Conservation (phyloP, 2,888 invertebrate species). For the Notodonta ziczac region DNA sequence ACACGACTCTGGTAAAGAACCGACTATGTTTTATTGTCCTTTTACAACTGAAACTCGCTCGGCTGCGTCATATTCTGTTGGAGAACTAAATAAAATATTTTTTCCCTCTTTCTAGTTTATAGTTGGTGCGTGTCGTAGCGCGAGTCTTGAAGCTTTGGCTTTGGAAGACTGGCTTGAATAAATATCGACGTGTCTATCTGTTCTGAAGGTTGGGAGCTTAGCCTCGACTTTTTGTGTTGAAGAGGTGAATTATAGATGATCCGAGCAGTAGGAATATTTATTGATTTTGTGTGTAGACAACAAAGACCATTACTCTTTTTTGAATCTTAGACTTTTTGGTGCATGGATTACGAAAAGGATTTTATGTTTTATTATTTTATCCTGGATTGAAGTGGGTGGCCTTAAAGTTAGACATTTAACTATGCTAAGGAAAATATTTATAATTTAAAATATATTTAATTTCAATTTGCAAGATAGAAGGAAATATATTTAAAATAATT, state of each 20-base stretch:
- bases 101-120: conserved; percentile 34
- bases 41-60: conserved; percentile 38
- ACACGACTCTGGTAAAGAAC: conserved; percentile 31
- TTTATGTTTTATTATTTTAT: too few relatives aligned
- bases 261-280: not conserved
- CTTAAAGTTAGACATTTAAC: too few relatives aligned
- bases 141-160: conserved; percentile 21
- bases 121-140: conserved; percentile 30
- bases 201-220: not conserved
- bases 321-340: too few relatives aligned
- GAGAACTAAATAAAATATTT: conserved; percentile 41
- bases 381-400: too few relatives aligned
- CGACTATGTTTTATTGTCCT: conserved; percentile 40
- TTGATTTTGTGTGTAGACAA: too few relatives aligned
- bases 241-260: not conserved
- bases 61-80: conserved; percentile 41
- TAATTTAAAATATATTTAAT: too few relatives aligned
- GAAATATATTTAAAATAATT: too few relatives aligned
- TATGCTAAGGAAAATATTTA: too few relatives aligned
- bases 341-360: too few relatives aligned
- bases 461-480: too few relatives aligned
- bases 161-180: not conserved
- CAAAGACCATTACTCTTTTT: too few relatives aligned
- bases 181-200: not conserved
- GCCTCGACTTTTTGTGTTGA: not conserved